phyloP scores from a whole-genome alignment of 2,797 vertebrate species.

The Lerista edwardsae region DNA sequence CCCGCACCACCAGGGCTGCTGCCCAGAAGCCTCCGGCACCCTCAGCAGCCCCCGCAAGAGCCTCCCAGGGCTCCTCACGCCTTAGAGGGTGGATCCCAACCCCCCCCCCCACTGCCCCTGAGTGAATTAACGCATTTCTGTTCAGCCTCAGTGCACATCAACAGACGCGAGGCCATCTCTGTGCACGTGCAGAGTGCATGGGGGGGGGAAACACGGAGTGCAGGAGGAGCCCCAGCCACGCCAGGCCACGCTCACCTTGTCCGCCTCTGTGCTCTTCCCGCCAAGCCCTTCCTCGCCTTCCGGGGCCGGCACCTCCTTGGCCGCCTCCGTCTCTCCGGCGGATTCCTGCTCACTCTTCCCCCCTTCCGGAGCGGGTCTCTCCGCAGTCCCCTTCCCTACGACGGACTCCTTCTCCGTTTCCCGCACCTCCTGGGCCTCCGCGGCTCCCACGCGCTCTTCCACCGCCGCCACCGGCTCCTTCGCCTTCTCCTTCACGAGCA shows the following conservation, averaged over 20 bases:
- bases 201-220: too few relatives aligned
- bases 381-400: too few relatives aligned
- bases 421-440: constrained; percentile 2
- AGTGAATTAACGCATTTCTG: too few relatives aligned
- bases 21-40: background rate
- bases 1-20: background rate
- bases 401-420: background rate
- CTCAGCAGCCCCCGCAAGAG: background rate
- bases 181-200: background rate
- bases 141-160: too few relatives aligned
- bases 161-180: background rate
- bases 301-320: background rate
- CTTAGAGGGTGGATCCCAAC: too few relatives aligned
- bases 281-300: background rate
- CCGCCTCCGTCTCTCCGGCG: background rate
- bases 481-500: fast-evolving
- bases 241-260: constrained; percentile 65
- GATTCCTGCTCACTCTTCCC: background rate
- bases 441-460: fast-evolving
- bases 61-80: too few relatives aligned
- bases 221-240: too few relatives aligned
- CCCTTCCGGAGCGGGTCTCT: too few relatives aligned
- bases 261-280: background rate
- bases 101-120: too few relatives aligned
- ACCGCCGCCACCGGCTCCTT: background rate